These are phyloP conservation scores for Pteronotus mesoamericanus DNA, from an alignment of 2,797 vertebrate species.

Conservation along the genomic window DNA sequence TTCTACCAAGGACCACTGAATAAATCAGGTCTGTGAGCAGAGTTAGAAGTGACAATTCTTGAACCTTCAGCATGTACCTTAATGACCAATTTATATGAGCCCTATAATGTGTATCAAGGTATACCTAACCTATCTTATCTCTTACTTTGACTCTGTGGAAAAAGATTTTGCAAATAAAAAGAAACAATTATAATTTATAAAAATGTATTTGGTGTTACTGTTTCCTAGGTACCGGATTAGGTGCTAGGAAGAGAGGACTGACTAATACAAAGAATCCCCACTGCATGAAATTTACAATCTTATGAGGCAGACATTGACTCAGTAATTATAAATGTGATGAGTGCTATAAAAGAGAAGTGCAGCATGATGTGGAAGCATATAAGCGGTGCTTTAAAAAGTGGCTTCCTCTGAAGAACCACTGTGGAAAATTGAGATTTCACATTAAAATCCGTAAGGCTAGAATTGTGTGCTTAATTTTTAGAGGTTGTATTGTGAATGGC, in stretches of 20 bases:
- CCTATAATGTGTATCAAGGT: neutral
- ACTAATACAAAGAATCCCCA: neutral
- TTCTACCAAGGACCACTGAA: neutral
- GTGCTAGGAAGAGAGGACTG: neutral
- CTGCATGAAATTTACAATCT: neutral
- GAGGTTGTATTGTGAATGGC: neutral
- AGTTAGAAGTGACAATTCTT: neutral
- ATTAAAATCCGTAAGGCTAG: constrained; percentile 40
- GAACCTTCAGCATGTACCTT: neutral
- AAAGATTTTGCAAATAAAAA: neutral
- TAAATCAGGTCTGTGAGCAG: neutral
- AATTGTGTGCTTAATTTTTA: neutral
- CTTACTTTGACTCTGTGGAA: neutral
- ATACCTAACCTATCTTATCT: neutral
- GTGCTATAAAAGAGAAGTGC: neutral
- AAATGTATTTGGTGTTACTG: neutral
- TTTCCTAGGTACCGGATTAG: neutral
- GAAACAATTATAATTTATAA: neutral
- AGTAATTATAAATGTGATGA: neutral
- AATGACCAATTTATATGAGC: neutral
- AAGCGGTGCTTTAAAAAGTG: neutral
- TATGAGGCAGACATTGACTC: neutral
- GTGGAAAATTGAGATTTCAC: constrained; percentile 64
- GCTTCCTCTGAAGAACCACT: constrained; percentile 37
- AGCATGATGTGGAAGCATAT: neutral